Conservation (phyloP, 1,140 invertebrate species). For the Pseudomyrmex cubaensis region DNA sequence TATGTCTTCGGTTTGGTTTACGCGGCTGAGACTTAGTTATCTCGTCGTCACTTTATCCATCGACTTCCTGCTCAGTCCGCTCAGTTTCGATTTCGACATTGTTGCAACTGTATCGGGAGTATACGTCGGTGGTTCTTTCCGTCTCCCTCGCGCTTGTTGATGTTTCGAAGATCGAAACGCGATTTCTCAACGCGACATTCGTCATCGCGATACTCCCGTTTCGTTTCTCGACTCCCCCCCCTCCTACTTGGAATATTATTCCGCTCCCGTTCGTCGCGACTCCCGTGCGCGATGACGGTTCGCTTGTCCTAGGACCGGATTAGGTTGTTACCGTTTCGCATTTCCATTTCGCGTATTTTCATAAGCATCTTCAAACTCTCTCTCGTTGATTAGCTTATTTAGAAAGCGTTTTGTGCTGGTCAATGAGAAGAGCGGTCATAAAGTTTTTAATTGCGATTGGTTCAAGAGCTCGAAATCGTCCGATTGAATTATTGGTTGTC, state of each 20-base stretch:
- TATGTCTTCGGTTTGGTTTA: not conserved
- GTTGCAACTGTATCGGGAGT: not conserved
- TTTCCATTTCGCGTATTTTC: not conserved
- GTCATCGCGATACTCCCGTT: conserved; percentile 66
- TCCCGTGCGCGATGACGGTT: too few species aligned
- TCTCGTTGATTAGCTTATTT: not conserved
- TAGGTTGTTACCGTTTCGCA: conserved; percentile 29
- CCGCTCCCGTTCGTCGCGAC: conserved; percentile 66
- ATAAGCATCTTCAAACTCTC: not conserved
- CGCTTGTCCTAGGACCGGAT: conserved; percentile 65
- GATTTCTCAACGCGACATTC: not conserved
- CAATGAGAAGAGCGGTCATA: too few species aligned
- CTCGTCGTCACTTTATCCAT: not conserved
- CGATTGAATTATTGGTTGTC: too few species aligned
- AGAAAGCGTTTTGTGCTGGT: too few species aligned
- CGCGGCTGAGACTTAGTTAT: not conserved
- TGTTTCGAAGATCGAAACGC: not conserved
- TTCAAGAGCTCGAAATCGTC: too few species aligned
- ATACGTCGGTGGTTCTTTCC: not conserved
- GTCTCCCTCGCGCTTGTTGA: not conserved
- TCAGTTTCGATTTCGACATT: conserved; percentile 26
- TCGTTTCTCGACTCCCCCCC: conserved; percentile 70
- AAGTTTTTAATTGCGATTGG: too few species aligned
- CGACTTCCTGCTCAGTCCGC: conserved; percentile 5
- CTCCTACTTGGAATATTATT: conserved; percentile 72